These are phyloP conservation scores for Diploscapter pachys DNA, from an alignment of 1,140 invertebrate genomes.

Conservation along the genomic window DNA sequence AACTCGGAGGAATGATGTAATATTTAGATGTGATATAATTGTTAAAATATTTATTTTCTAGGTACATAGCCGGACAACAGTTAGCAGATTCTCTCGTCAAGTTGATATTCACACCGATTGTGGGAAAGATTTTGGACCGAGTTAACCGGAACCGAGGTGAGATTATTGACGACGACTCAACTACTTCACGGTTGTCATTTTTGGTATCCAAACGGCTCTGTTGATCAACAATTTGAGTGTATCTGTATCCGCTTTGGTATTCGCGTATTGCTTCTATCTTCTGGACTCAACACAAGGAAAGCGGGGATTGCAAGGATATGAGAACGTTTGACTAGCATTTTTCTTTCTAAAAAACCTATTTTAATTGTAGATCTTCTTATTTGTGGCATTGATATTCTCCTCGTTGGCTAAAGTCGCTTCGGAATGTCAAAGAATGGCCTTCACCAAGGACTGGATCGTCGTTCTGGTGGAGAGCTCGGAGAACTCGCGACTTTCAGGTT, in stretches of 20 bases:
- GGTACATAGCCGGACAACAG: conserved; percentile 19
- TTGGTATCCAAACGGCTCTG: conserved; percentile 25
- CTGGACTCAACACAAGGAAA: conserved; percentile 2
- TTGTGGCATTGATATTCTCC: conserved; percentile 40
- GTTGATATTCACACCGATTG: not conserved
- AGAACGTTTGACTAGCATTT: conserved; percentile 1
- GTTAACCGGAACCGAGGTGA: conserved; percentile 13
- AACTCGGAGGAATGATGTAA: conserved; percentile 28
- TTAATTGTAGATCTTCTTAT: conserved; percentile 29
- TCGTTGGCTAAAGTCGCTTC: conserved; percentile 42
- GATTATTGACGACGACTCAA: not conserved
- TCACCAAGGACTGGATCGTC: conserved; percentile 50
- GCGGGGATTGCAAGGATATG: not conserved
- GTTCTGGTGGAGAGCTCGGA: conserved; percentile 37
- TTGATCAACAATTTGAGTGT: conserved; percentile 18
- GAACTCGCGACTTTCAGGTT: not conserved
- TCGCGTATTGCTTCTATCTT: conserved; percentile 14
- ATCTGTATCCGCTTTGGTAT: conserved; percentile 21
- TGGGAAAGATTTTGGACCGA: conserved; percentile 3
- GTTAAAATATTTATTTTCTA: no score
- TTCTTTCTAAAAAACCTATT: not conserved
- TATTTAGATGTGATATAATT: no score
- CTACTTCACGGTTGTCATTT: not conserved
- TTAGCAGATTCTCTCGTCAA: conserved; percentile 27
- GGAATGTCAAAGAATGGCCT: conserved; percentile 47